Percentiles rank a stretch among this genome's conserved stretches.
Evolutionary conservation across 1,140 invertebrate species (phyloP).

Genomic region (Stegodyphus mimosarum): DNA sequence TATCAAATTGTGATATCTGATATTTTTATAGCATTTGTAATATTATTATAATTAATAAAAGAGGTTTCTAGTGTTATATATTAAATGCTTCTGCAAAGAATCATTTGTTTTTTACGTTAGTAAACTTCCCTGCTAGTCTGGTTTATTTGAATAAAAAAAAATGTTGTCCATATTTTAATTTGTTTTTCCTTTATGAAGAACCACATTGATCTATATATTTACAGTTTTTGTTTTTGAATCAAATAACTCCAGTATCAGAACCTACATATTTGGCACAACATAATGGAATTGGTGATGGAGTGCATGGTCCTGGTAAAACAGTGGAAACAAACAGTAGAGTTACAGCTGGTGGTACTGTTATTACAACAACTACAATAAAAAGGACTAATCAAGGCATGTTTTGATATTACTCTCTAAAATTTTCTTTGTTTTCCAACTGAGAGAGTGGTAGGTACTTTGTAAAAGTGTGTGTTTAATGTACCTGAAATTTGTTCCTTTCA

Average conservation of each 20-base stretch:
- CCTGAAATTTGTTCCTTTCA: too few species aligned
- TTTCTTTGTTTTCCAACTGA: not conserved
- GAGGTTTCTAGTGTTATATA: too few species aligned
- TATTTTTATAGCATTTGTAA: too few species aligned
- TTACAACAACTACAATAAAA: slow-evolving; percentile 69
- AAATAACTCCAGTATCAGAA: slow-evolving; percentile 64
- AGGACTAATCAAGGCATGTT: slow-evolving; percentile 56
- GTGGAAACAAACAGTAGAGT: slow-evolving; percentile 67
- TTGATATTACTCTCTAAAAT: slow-evolving; percentile 13
- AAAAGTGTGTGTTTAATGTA: too few species aligned
- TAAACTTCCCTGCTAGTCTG: not conserved
- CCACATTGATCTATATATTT: slow-evolving; percentile 65
- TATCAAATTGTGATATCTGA: too few species aligned
- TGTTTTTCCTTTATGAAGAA: slow-evolving; percentile 6
- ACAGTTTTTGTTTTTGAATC: slow-evolving; percentile 89
- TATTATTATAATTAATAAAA: too few species aligned
- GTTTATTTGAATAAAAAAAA: not conserved
- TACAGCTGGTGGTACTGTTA: slow-evolving; percentile 67
- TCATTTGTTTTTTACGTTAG: too few species aligned
- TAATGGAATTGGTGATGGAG: slow-evolving; percentile 2
- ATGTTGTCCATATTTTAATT: not conserved
- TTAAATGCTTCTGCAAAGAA: too few species aligned
- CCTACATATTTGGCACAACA: slow-evolving; percentile 34
- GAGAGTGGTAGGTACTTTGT: too few species aligned
- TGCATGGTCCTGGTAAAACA: slow-evolving; percentile 62